Evolutionary conservation across 2,797 vertebrate genomes (phyloP), one percentile per base, ranked within the genome.

Genomic region (Enoplosus armatus): DNA sequence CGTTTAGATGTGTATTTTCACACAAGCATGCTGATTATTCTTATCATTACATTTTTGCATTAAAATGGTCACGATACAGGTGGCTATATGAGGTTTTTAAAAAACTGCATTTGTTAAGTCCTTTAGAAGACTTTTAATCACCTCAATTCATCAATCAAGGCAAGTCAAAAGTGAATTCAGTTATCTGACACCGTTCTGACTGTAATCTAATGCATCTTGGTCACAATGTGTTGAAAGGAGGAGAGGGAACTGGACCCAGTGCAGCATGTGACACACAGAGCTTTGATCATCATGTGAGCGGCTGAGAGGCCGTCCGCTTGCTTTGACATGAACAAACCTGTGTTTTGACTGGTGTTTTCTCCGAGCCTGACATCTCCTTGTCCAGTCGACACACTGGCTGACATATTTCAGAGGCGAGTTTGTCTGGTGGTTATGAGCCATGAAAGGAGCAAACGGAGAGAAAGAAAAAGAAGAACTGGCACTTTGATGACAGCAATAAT

Each of bases 261-360:
- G 64, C 71, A 62, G 54, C 60, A 56, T 62, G 72, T 71, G 72
- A 63, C 76, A 31, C 35, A 6, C n/a, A 0, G 37, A 20, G 65
- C 75, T 83, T 81, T 78, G 77, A 85, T 83, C 73, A 48, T 45
- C 50, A 35, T 18, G 54, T 5, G 50, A 67, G 47, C 16, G 4
- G 45, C 66, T 79, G 22, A 22, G 33, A 68, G 27, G 20, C 33
- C 7, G 35, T 59, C 66, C 29, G 67, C 56, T 64, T 65, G 78
- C 58, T 83, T 74, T 77, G 78, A 84, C 77, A 37, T 74, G 48
- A 77, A 70, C 79, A 67, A 80, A 76, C 50, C 8, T 53, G 45
- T 67, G 77, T 77, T 84, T 67, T 69, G 54, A 63, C 79, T 48
- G 61, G 5, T 27, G 50, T 55, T 51, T 45, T 41, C 26, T 54